A percentile compares a stretch with the other conserved stretches of the same genome.
These are phyloP conservation scores for Tokudaia muenninki DNA, from an alignment of 2,797 vertebrate genomes.

Conservation along the genomic window DNA sequence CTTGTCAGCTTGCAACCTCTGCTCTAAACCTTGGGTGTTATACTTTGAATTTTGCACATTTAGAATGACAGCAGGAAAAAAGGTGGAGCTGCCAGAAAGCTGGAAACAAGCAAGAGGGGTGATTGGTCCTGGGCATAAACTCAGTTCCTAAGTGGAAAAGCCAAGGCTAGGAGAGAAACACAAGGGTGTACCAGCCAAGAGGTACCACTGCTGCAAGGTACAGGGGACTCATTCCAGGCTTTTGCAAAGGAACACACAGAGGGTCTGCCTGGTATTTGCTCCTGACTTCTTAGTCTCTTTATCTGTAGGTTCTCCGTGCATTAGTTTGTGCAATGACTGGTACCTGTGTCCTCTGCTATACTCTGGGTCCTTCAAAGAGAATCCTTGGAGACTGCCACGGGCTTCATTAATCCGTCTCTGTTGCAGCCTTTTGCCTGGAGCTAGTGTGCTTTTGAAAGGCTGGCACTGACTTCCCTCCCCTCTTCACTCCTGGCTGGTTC, in stretches of 20 bases:
- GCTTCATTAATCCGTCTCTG: neutral
- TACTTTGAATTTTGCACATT: conserved; percentile 25
- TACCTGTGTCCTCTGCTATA: neutral
- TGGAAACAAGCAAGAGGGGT: neutral
- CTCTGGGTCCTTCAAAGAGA: neutral
- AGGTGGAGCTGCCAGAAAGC: neutral
- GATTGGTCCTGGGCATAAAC: neutral
- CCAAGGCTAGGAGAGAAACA: neutral
- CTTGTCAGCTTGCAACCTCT: conserved; percentile 16
- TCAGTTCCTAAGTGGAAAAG: conserved; percentile 10
- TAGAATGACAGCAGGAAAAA: neutral
- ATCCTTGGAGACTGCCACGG: neutral
- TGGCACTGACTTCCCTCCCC: neutral
- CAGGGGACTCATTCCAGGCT: neutral
- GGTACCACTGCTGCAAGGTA: neutral
- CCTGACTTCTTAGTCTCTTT: neutral
- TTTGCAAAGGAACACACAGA: neutral
- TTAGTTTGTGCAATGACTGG: neutral
- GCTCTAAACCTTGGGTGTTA: neutral
- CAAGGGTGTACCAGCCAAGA: neutral
- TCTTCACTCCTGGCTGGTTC: neutral
- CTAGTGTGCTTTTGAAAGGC: conserved; percentile 33
- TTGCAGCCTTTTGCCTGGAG: neutral
- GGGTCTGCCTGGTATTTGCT: neutral
- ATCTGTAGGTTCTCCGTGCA: neutral